These are phyloP conservation scores for Caenorhabditis brenneri DNA, from an alignment of 1,140 invertebrate genomes.

Conservation along the genomic window DNA sequence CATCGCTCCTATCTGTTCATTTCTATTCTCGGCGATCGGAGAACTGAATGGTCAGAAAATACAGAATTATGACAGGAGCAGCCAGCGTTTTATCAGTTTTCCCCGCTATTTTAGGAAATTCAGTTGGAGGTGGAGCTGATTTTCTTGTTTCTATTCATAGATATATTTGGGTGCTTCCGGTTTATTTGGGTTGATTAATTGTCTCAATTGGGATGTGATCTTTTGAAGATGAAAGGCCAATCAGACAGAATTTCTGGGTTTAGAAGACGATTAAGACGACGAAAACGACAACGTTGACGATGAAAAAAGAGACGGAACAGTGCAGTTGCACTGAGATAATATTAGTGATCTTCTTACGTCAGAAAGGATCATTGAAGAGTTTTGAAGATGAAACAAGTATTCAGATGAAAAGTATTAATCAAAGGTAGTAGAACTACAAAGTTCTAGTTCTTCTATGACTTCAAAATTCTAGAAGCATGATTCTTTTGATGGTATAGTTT, in stretches of 20 bases:
- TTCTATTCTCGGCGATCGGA: constrained; percentile 18
- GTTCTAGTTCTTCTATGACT: too few relatives aligned
- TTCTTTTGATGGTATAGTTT: too few relatives aligned
- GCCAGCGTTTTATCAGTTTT: constrained; percentile 9
- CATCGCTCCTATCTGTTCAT: neutral
- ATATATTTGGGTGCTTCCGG: neutral
- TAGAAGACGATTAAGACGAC: too few relatives aligned
- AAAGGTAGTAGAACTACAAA: too few relatives aligned
- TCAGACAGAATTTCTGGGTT: neutral
- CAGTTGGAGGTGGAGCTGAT: neutral
- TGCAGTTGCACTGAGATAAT: neutral
- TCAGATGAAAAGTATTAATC: too few relatives aligned
- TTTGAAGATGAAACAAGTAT: too few relatives aligned
- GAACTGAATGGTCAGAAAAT: constrained; percentile 11
- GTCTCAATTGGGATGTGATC: neutral
- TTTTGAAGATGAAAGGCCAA: neutral
- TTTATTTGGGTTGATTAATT: constrained; percentile 6
- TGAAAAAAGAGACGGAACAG: neutral
- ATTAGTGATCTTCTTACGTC: too few relatives aligned
- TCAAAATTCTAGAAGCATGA: too few relatives aligned
- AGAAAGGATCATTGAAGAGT: too few relatives aligned
- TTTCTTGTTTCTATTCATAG: neutral
- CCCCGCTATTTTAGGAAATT: neutral
- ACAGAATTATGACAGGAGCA: neutral
- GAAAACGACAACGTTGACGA: too few relatives aligned